Evolutionary conservation across 2,888 invertebrate species (phyloP).

Genomic region (Odontomyia ornata): DNA sequence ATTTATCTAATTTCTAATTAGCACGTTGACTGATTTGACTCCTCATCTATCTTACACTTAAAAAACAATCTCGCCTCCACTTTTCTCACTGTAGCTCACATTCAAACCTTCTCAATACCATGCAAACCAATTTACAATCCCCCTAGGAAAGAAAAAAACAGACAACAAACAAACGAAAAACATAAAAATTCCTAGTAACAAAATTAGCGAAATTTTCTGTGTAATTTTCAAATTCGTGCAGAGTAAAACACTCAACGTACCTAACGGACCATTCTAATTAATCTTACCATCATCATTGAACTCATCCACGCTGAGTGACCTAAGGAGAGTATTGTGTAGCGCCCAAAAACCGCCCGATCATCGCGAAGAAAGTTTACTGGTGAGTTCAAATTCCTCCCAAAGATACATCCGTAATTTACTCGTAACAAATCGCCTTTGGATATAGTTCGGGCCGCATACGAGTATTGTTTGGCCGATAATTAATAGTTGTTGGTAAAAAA

Average conservation of each 20-base stretch:
- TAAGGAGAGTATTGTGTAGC: neutral
- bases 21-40: constrained; percentile 3
- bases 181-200: too few species aligned
- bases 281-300: neutral
- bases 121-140: too few species aligned
- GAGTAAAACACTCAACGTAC: neutral
- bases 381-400: neutral
- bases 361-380: neutral
- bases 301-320: neutral
- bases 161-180: too few species aligned
- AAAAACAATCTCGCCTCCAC: too few species aligned
- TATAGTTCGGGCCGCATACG: neutral
- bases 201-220: too few species aligned
- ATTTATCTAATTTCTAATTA: neutral
- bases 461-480: neutral
- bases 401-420: neutral
- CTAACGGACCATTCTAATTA: constrained; percentile 7
- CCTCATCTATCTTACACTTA: too few species aligned
- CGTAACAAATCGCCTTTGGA: neutral
- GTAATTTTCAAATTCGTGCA: too few species aligned
- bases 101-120: too few species aligned
- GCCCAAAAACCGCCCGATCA: neutral
- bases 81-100: too few species aligned
- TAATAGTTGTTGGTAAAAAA: neutral
- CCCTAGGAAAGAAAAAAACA: too few species aligned